Base-by-base conservation (phyloP, 2,888 invertebrate genomes). In the Hesperia comma region DNA sequence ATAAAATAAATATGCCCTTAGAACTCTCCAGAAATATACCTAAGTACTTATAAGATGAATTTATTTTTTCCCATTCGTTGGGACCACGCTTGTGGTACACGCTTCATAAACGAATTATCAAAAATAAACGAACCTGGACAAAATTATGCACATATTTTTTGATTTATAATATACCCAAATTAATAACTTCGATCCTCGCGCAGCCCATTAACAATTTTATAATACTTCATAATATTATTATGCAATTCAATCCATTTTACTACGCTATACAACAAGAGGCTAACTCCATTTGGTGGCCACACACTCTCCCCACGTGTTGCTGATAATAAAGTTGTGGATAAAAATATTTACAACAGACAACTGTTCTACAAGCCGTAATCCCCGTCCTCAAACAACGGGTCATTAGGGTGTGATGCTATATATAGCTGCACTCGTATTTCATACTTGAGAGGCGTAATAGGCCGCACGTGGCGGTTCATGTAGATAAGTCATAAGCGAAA, bases 371-470 rank as follows among this genome's bases (percentile, higher is more conserved):
- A 70, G 68, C 70, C 14, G 60, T 66, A 66, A 66, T 66, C 66
- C 60, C 64, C 12, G 53, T 53, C 74, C 75, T 81, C 78, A 81
- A 87, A 88, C 88, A 90, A 88, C 79, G 81, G 80, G 76, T 87
- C 88, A 86, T 89, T 88, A 87, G 81, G 86, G 86, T 82, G 78
- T 78, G 80, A 81, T 75, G 75, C 80, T 86, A 86, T 85, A 82
- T 84, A 80, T 87, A 85, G 79, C 63, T 64, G 60, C 76, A 75
- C 82, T 87, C 86, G 82, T 88, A 87, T 88, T 85, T 88, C 88
- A 88, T 86, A 85, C 81, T 77, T 75, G 84, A 79, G 83, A 84
- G 83, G 79, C 81, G 83, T 89, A 88, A 90, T 88, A 85, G 84
- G 79, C 78, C 79, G 86, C 92, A 90, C 88, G 88, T 88, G 91